Percentiles rank a stretch among this genome's conserved stretches.
Evolutionary conservation across 1,140 invertebrate species (phyloP).

Genomic region (Rhynchophorus ferrugineus): DNA sequence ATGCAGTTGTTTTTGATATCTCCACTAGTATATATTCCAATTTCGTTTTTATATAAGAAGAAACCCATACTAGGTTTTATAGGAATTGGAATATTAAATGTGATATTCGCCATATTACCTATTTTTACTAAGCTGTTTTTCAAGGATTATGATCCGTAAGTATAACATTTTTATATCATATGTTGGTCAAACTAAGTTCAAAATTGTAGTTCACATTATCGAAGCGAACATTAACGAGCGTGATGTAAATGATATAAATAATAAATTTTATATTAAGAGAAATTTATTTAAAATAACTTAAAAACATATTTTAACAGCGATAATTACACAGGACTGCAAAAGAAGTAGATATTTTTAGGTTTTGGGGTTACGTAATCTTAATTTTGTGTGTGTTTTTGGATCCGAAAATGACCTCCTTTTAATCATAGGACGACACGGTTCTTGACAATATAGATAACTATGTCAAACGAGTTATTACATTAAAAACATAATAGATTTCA

Average conservation of each 20-base stretch:
- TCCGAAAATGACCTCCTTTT: too few species aligned
- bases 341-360: too few species aligned
- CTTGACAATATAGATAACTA: too few species aligned
- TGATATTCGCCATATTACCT: neutral
- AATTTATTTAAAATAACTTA: neutral
- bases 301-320: neutral
- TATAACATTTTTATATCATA: constrained; percentile 1
- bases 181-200: neutral
- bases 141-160: neutral
- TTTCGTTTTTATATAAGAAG: constrained; percentile 7
- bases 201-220: neutral
- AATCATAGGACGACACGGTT: too few species aligned
- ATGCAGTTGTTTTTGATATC: constrained; percentile 52
- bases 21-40: constrained; percentile 28
- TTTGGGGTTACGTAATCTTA: too few species aligned
- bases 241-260: neutral
- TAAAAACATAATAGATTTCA: too few species aligned
- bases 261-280: too few species aligned
- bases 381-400: too few species aligned
- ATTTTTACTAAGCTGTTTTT: neutral
- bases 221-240: neutral
- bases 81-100: neutral
- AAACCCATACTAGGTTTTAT: neutral
- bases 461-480: too few species aligned
- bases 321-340: too few species aligned